Percentiles rank a stretch among this genome's conserved stretches.
phyloP scores from a whole-genome alignment of 2,888 invertebrate genomes.

The Athalia cordata region DNA sequence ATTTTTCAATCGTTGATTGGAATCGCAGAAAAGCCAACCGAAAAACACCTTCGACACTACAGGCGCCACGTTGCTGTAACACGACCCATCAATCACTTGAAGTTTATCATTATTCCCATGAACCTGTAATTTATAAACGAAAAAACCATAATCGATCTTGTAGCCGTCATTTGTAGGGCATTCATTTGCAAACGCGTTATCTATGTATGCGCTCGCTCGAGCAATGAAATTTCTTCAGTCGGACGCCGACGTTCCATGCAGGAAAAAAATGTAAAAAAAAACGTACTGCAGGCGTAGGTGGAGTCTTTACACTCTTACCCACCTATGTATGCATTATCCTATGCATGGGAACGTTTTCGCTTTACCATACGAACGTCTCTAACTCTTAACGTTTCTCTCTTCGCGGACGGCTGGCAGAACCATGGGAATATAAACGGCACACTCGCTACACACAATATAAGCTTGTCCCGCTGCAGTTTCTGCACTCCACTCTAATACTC shows the following conservation, averaged over 20 bases:
- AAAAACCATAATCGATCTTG: neutral
- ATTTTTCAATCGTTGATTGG: no score
- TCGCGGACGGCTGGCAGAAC: neutral
- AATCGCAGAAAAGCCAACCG: neutral
- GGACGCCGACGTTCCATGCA: neutral
- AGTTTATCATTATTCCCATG: neutral
- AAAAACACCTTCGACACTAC: neutral
- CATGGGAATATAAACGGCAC: constrained; percentile 27
- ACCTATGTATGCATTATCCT: neutral
- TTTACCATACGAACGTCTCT: neutral
- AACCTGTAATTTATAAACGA: constrained; percentile 20
- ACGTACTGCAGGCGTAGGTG: constrained; percentile 22
- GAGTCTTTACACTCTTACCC: constrained; percentile 13
- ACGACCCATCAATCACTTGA: neutral
- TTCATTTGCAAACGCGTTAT: neutral
- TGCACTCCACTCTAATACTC: no score
- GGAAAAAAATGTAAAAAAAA: constrained; percentile 7
- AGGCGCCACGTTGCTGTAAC: constrained; percentile 24
- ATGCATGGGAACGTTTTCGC: constrained; percentile 38
- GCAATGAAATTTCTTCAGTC: constrained; percentile 11
- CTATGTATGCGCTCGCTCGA: neutral
- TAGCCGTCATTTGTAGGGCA: neutral
- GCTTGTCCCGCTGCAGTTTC: constrained; percentile 4
- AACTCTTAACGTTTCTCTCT: constrained; percentile 10
- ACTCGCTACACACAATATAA: no score